Percentiles rank a stretch among this genome's conserved stretches.
These are phyloP conservation scores for human DNA, from an alignment of 2,113 vertebrate genomes.

Conservation along the genomic window DNA sequence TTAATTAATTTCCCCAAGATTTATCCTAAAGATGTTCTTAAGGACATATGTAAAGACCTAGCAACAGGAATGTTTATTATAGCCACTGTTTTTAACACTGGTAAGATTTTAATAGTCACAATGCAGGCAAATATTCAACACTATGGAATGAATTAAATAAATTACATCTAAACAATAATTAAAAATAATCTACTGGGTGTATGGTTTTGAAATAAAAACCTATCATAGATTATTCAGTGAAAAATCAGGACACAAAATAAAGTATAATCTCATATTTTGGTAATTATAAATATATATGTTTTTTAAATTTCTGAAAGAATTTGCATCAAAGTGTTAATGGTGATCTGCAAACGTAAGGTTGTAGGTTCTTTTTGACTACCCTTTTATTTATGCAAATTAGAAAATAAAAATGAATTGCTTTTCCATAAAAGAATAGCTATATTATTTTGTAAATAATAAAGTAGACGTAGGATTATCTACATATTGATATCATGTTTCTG, in stretches of 20 bases:
- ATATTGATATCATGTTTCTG: neutral
- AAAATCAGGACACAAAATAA: neutral
- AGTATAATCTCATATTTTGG: neutral
- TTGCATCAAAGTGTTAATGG: neutral
- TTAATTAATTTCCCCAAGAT: neutral
- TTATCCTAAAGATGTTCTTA: neutral
- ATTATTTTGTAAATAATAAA: neutral
- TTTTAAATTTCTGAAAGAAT: neutral
- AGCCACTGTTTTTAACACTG: neutral
- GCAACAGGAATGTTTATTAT: neutral
- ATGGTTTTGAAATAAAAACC: neutral
- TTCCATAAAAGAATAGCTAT: neutral
- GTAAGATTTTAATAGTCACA: neutral
- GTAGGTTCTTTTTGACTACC: neutral
- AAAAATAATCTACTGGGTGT: neutral
- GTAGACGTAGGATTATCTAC: neutral
- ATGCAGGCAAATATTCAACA: neutral
- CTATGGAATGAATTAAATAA: neutral
- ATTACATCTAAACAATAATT: neutral
- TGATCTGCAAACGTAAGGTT: neutral
- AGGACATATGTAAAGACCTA: neutral
- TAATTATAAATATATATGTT: conserved; percentile 5
- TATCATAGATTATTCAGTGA: neutral
- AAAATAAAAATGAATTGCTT: neutral
- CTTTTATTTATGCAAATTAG: neutral